Evolutionary conservation across 2,113 vertebrate genomes (phyloP), one percentile per base, ranked within the genome.

Genomic region (Trematocara stigmaticum): DNA sequence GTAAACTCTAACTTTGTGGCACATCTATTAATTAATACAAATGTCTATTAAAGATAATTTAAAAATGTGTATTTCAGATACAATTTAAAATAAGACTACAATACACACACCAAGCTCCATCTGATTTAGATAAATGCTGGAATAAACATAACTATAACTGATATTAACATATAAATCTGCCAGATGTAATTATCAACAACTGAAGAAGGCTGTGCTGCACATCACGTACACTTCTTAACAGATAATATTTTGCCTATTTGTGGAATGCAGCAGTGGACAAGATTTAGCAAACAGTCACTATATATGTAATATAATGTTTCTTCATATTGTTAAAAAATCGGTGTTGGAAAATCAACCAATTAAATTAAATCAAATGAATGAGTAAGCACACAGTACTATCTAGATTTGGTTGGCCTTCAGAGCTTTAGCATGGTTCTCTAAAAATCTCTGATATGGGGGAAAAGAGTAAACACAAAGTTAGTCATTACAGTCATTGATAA

Each of bases 381-480:
- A 86, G 66, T n/a, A 55, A 80, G 66, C 55, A 90, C 57, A 69
- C 35, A 87, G 31, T 59, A 78, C 90, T 94, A 93, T 93, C 89
- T 87, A 69, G 79, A 81, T 87, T 78, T 76, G 66, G 16, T 86
- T 93, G 90, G 91, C 92, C 95, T 91, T 93, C 85, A 84, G 93
- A 92, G 83, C 90, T 89, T 79, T 91, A 87, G 89, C 88, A 93
- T 85, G 91, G 56, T 76, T 91, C 82, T 80, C 83, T 82, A 78
- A 93, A 87, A 87, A 90, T 91, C 83, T 78, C 55, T 29, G 86
- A 91, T 93, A 93, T 89, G 79, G 23, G 83, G 55, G 40, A 87
- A 82, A 86, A 89, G 76, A 91, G 87, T 83, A 84, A 93, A 95
- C 87, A 95, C 6, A 91, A 95, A 91, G 94, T 95, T 95, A 95